A percentile compares a stretch with the other conserved stretches of the same genome.
Conservation (phyloP, 1,140 invertebrate genomes). For the Tetramorium alpestre region DNA sequence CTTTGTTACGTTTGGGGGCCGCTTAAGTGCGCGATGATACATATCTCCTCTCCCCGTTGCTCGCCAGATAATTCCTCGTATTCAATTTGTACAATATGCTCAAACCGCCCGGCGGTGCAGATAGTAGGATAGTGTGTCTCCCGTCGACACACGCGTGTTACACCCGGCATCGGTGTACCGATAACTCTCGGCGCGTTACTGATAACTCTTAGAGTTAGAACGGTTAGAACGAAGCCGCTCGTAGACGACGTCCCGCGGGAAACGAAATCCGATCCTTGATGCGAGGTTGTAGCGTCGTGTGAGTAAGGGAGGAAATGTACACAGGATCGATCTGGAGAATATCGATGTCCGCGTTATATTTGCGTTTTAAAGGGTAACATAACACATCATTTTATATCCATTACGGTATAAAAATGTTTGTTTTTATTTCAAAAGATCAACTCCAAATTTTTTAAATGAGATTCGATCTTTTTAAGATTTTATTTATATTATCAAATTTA, state of each 20-base stretch:
- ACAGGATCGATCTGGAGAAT: background rate
- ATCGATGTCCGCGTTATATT: background rate
- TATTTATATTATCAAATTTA: too few species aligned
- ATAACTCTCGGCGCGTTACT: slow-evolving; percentile 31
- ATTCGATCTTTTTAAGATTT: too few species aligned
- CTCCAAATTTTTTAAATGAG: too few species aligned
- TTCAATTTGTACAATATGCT: slow-evolving; percentile 85
- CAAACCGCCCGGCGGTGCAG: slow-evolving; percentile 68
- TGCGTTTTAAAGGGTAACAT: background rate
- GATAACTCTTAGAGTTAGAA: slow-evolving; percentile 13
- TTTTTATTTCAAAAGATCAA: too few species aligned
- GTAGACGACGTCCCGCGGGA: background rate
- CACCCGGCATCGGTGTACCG: slow-evolving; percentile 27
- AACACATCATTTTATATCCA: background rate
- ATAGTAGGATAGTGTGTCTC: slow-evolving; percentile 34
- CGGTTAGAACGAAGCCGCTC: background rate
- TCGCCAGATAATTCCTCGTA: slow-evolving; percentile 82
- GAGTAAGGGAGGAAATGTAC: background rate
- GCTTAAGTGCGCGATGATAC: slow-evolving; percentile 83
- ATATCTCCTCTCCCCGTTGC: slow-evolving; percentile 74
- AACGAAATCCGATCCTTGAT: slow-evolving; percentile 42
- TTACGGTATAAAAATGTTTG: background rate
- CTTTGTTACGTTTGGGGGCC: slow-evolving; percentile 82
- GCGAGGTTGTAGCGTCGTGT: background rate
- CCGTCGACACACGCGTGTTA: slow-evolving; percentile 8